Evolutionary conservation across 2,113 vertebrate genomes (phyloP), one percentile per base, ranked within the genome.

Genomic region (Ceuthmochares aereus): DNA sequence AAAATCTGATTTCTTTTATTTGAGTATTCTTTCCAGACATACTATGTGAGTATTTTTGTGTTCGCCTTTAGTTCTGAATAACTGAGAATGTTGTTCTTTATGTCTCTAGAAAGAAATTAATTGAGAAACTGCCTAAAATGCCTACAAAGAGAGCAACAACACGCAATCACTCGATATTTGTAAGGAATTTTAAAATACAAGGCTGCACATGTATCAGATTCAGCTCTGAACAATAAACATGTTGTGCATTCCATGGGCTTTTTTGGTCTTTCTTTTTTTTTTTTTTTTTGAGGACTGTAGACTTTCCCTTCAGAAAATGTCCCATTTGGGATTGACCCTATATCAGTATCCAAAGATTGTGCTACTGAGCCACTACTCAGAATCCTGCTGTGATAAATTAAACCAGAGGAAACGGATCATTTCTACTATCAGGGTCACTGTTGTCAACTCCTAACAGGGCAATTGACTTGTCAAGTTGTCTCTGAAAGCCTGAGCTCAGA

Each of bases 401-500:
- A 95, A 96, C 88, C 84, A 70, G 87, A 95, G 96, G 96, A 97
- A 97, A 97, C 23, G 55, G 95, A 97, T 89, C 95, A 88, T 95
- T 96, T 96, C 95, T 97, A 85, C 87, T 96, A 96, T 97, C 93
- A 90, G 95, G 96, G 94, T 97, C 96, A 96, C 87, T 77, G 94
- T 96, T 96, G 95, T 95, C 95, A 93, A 47, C 93, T 94, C 90
- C 94, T 96, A 93, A 91, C 94, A 96, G 95, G 96, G 84, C 94
- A 95, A 97, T 95, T 97, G 96, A 97, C 95, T 95, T 97, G 95
- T 97, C 95, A 96, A 97, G 87, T 63, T 93, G 91, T 83, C 92
- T 93, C 82, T 90, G 89, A 93, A 93, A 96, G 94, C 93, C 84
- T 0, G 0, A 87, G 93, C 90, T 97, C 95, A 90, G 70, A 92